Evolutionary conservation across 2,888 invertebrate genomes (phyloP).

Genomic region (Coremacera marginata): DNA sequence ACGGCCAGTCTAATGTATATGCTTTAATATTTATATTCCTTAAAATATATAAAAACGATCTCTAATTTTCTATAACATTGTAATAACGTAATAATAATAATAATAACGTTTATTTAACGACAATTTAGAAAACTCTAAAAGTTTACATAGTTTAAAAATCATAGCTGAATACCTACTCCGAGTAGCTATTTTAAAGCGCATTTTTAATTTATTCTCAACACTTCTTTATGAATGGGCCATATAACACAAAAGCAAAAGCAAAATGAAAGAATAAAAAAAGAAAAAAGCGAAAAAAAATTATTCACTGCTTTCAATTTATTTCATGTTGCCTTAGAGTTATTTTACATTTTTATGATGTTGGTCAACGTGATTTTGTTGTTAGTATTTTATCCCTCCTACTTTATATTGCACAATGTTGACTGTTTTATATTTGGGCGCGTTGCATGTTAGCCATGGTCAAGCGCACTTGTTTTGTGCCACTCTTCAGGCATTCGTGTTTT

Average conservation of each 20-base stretch:
- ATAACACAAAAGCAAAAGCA: neutral
- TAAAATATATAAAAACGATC: too few species aligned
- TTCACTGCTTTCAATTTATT: slow-evolving; percentile 5
- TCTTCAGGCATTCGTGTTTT: slow-evolving; percentile 21
- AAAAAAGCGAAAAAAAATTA: neutral
- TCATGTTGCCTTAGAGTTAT: neutral
- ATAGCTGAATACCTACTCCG: too few species aligned
- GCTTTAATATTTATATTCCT: too few species aligned
- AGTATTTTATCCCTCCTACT: neutral
- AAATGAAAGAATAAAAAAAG: neutral
- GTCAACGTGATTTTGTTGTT: slow-evolving; percentile 18
- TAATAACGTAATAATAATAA: too few species aligned
- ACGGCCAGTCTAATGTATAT: too few species aligned
- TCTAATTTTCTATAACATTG: too few species aligned
- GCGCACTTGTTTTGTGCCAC: slow-evolving; percentile 40
- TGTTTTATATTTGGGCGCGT: slow-evolving; percentile 37
- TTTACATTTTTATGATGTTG: slow-evolving; percentile 22
- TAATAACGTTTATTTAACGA: too few species aligned
- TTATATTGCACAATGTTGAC: slow-evolving; percentile 11
- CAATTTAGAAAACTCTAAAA: too few species aligned
- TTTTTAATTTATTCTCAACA: neutral
- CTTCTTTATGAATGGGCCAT: neutral
- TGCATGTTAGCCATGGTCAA: slow-evolving; percentile 41
- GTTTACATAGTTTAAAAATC: too few species aligned
- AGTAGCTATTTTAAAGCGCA: neutral